phyloP scores from a whole-genome alignment of 2,888 invertebrate genomes.

The Slavum lentiscoides region DNA sequence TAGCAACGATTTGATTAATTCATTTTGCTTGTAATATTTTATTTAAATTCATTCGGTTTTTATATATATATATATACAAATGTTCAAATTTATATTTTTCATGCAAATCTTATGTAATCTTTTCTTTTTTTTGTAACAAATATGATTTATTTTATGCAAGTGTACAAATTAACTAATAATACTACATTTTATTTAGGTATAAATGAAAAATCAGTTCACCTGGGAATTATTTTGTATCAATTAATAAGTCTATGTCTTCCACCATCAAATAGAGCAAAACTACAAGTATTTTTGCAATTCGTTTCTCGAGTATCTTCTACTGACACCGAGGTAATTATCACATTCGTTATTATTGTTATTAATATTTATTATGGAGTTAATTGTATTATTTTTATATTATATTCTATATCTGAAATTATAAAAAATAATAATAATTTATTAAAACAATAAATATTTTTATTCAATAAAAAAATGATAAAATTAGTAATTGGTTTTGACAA shows the following conservation, averaged over 20 bases:
- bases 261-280: constrained; percentile 38
- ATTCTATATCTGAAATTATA: too few relatives aligned
- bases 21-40: too few relatives aligned
- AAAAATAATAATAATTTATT: too few relatives aligned
- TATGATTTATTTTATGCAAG: background rate
- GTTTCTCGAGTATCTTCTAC: constrained; percentile 27
- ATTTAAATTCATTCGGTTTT: too few relatives aligned
- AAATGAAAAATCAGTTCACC: constrained; percentile 38
- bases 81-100: too few relatives aligned
- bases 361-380: background rate
- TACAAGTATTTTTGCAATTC: constrained; percentile 41
- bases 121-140: background rate
- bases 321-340: constrained; percentile 23
- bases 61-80: too few relatives aligned
- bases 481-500: too few relatives aligned
- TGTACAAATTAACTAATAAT: background rate
- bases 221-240: constrained; percentile 43
- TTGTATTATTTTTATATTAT: background rate
- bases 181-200: constrained; percentile 27
- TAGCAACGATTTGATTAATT: too few relatives aligned
- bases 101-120: background rate
- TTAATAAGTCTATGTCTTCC: constrained; percentile 43
- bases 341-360: background rate
- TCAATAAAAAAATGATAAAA: too few relatives aligned
- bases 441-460: too few relatives aligned